These are phyloP conservation scores for Eupithecia pulchellata DNA, from an alignment of 2,888 invertebrate genomes.

Conservation along the genomic window DNA sequence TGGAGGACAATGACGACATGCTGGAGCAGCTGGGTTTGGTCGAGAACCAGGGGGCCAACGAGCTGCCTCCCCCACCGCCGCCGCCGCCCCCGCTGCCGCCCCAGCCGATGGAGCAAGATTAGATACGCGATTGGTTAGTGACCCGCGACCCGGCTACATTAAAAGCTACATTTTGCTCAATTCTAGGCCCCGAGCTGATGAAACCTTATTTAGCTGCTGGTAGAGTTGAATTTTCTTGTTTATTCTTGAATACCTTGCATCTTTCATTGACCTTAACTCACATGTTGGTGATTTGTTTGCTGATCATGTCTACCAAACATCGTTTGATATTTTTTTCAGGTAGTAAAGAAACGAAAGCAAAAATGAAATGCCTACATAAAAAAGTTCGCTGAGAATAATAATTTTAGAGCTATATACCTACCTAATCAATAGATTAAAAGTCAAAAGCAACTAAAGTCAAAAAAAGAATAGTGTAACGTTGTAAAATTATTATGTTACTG, in stretches of 20 bases:
- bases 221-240: background rate
- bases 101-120: slow-evolving; percentile 84
- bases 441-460: slow-evolving; percentile 54
- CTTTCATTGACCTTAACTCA: background rate
- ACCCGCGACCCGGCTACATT: background rate
- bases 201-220: background rate
- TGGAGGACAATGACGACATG: slow-evolving; percentile 82
- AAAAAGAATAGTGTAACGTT: slow-evolving; percentile 63
- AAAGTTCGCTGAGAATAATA: slow-evolving; percentile 53
- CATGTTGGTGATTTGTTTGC: background rate
- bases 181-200: background rate
- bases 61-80: slow-evolving; percentile 86
- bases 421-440: slow-evolving; percentile 61
- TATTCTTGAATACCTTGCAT: background rate
- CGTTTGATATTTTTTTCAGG: slow-evolving; percentile 33
- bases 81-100: slow-evolving; percentile 89
- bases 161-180: background rate
- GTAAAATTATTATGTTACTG: slow-evolving; percentile 76
- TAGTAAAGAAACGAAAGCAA: slow-evolving; percentile 40
- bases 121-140: slow-evolving; percentile 43
- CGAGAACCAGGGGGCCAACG: slow-evolving; percentile 70
- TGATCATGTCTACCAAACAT: background rate
- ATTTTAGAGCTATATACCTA: slow-evolving; percentile 41
- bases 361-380: slow-evolving; percentile 38
- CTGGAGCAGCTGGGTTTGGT: slow-evolving; percentile 78